Evolutionary conservation across 2,797 vertebrate species (phyloP).

Genomic region (Helarctos malayanus): DNA sequence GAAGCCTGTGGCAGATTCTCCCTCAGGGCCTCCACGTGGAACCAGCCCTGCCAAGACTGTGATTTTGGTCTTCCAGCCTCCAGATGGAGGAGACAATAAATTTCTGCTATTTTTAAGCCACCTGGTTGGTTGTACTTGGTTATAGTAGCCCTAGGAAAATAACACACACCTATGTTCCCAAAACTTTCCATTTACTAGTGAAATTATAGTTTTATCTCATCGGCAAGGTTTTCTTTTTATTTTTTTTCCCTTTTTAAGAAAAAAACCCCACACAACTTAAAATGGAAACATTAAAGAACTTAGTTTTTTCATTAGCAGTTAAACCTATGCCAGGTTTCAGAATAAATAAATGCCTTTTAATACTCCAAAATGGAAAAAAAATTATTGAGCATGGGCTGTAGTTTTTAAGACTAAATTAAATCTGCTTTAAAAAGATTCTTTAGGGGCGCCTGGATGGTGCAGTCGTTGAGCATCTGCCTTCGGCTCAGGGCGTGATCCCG

Average conservation of each 20-base stretch:
- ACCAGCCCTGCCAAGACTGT: accelerated
- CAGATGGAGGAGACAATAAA: not conserved
- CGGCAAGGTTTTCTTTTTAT: not conserved
- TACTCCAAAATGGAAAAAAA: not conserved
- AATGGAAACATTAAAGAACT: conserved; percentile 49
- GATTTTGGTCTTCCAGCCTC: not conserved
- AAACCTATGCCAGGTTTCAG: not conserved
- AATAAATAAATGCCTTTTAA: conserved; percentile 51
- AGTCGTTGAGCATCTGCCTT: no score
- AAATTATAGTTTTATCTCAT: not conserved
- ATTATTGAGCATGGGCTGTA: not conserved
- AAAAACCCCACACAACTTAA: not conserved
- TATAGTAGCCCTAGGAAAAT: not conserved
- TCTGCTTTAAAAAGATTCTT: conserved; percentile 38
- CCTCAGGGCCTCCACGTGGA: not conserved
- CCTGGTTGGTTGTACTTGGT: not conserved
- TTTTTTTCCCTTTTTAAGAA: not conserved
- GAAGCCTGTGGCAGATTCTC: no score
- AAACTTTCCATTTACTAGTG: not conserved
- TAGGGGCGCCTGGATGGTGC: not conserved
- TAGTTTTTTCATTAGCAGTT: not conserved
- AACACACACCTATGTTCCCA: not conserved
- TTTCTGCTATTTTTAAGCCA: not conserved
- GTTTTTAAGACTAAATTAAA: conserved; percentile 55
- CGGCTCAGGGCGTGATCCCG: no score